Conservation (phyloP, 2,888 invertebrate genomes). For the Pollenia angustigena region DNA sequence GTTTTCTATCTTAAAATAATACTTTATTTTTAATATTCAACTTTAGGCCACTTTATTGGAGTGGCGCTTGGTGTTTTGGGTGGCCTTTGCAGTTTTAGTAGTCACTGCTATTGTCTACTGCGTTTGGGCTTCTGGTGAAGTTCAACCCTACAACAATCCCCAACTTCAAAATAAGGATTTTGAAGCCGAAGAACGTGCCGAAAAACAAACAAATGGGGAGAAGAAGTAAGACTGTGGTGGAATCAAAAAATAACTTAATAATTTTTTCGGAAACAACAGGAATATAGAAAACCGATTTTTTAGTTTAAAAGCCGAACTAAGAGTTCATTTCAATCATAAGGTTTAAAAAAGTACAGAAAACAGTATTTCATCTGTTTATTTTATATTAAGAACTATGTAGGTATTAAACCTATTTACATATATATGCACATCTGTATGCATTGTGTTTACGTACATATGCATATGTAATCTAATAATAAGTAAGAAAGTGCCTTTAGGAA, state of each 20-base stretch:
- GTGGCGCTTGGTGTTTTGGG: constrained; percentile 92
- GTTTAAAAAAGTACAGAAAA: constrained; percentile 14
- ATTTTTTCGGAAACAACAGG: background rate
- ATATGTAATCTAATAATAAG: background rate
- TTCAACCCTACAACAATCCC: constrained; percentile 88
- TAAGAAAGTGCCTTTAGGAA: background rate
- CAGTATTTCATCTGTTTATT: constrained; percentile 42
- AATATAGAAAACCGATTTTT: constrained; percentile 21
- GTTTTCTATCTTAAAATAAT: background rate
- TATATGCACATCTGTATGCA: too few species aligned
- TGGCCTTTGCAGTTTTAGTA: constrained; percentile 89
- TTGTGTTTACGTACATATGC: too few species aligned
- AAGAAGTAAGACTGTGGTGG: constrained; percentile 71
- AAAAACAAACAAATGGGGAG: constrained; percentile 59
- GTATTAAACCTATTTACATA: too few species aligned
- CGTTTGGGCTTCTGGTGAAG: constrained; percentile 89
- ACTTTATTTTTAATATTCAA: background rate
- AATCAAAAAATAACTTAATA: background rate
- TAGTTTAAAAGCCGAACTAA: constrained; percentile 44
- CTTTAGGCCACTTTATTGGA: constrained; percentile 86
- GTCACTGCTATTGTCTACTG: constrained; percentile 88
- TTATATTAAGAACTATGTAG: background rate
- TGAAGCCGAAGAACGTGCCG: constrained; percentile 70
- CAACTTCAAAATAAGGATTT: constrained; percentile 65
- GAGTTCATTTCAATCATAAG: constrained; percentile 48